These are phyloP conservation scores for Periophthalmodon schlosseri DNA, from an alignment of 2,113 vertebrate genomes.

Conservation along the genomic window DNA sequence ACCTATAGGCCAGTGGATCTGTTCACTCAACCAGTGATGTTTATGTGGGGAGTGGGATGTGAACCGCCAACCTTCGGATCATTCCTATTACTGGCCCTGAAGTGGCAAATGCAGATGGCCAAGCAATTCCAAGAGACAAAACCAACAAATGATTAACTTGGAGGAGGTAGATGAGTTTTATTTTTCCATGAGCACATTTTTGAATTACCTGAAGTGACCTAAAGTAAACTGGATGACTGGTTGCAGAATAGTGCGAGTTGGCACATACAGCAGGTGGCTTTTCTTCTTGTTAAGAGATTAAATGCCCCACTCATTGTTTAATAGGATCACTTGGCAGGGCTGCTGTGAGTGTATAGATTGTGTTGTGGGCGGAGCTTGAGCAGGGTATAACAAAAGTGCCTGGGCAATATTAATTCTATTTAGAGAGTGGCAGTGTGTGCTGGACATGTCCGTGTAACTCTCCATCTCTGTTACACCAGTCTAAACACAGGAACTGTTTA, in stretches of 20 bases:
- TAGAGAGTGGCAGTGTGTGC: conserved; percentile 32
- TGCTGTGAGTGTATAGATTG: conserved; percentile 26
- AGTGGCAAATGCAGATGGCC: no score
- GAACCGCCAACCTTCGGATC: no score
- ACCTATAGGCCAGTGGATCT: no score
- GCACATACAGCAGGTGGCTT: conserved; percentile 27
- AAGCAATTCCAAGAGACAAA: no score
- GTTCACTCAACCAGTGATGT: no score
- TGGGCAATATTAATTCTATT: conserved; percentile 55
- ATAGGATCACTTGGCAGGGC: conserved; percentile 69
- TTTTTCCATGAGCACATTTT: not conserved
- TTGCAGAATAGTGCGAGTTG: conserved; percentile 23
- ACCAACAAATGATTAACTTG: no score
- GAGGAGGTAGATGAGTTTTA: not conserved
- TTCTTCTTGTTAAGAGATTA: conserved; percentile 59
- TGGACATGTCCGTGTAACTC: conserved; percentile 35
- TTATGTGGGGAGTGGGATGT: no score
- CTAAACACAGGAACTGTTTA: conserved; percentile 21
- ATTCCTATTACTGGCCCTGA: no score
- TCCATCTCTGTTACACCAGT: conserved; percentile 5
- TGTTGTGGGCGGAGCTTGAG: conserved; percentile 44
- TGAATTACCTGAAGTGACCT: not conserved
- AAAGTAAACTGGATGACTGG: not conserved
- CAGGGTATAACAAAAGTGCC: conserved; percentile 58
- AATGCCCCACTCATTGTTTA: conserved; percentile 61